Conservation (phyloP, 2,888 invertebrate species). For the Didymodactylos carnosus region DNA sequence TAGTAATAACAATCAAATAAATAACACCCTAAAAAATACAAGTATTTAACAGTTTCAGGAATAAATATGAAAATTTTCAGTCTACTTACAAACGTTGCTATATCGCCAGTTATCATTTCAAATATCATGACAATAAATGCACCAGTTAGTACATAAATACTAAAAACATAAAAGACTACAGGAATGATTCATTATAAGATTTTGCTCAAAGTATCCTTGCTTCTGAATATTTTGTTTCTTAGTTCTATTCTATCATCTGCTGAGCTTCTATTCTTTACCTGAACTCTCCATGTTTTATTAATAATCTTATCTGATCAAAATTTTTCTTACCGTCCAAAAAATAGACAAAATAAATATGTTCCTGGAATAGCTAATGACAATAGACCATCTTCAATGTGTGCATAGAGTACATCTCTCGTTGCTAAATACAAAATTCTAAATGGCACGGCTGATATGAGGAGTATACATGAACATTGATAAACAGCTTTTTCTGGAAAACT, state of each 20-base stretch:
- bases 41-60: too few species aligned
- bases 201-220: too few species aligned
- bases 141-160: constrained; percentile 77
- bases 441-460: constrained; percentile 71
- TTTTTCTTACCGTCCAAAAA: constrained; percentile 78
- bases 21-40: too few species aligned
- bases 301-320: background rate
- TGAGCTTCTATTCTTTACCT: too few species aligned
- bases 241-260: too few species aligned
- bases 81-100: constrained; percentile 87
- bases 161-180: constrained; percentile 34
- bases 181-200: too few species aligned
- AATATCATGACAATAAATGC: constrained; percentile 99
- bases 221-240: too few species aligned
- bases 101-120: constrained; percentile 94
- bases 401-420: constrained; percentile 30
- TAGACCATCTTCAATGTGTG: constrained; percentile 57
- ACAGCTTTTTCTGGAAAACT: constrained; percentile 84
- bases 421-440: constrained; percentile 40
- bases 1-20: constrained; percentile 74
- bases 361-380: constrained; percentile 77
- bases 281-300: background rate
- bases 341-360: constrained; percentile 90
- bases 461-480: constrained; percentile 69
- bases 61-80: too few species aligned